Evolutionary conservation across 2,888 invertebrate genomes (phyloP), one percentile per base, ranked within the genome.

Genomic region (Callyntrura guangdongensis): DNA sequence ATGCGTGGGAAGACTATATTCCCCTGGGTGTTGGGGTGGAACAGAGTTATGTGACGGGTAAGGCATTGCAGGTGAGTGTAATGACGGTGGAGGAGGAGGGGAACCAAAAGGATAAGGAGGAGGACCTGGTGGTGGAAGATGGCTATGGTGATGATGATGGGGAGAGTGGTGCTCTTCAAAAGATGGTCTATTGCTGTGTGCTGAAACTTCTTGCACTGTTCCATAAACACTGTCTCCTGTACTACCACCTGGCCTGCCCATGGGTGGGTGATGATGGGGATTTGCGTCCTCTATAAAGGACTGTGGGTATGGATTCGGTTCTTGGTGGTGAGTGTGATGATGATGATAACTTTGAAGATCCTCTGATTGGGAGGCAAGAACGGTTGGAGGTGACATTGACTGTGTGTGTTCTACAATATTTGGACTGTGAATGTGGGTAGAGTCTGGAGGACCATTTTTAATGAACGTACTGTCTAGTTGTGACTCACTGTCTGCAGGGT

Each of bases 371-470:
- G 64, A 36, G 0, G 86, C 25, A 5, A 12, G 59, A 6, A 72
- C 11, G 17, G 72, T 17, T 56, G 67, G 64, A 64, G 64, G 67
- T 67, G 25, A 27, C n/a, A 1, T 6, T 49, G 53, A 27, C 45
- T 5, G 85, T 36, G 59, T 56, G 20, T 85, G 12, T 8, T 90
- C 92, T 1, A 92, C 77, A 59, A 92, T 79, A n/a, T 92, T 92
- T 36, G 92, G 92, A 25, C 90, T 90, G 59, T 90, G 85, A 79
- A 90, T 90, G 59, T 90, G 90, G 20, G 90, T 85, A 1, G 85
- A 22, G 59, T 90, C 90, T 14, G 85, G 90, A 9, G 90, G 90
- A 9, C 90, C 90, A 81, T 90, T 90, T 36, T 81, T 64, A 36
- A n/a, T n/a, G n/a, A 90, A 90, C 25, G 69, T 79, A 49, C 27